Evolutionary conservation across 1,140 invertebrate genomes (phyloP).

Genomic region (Zaprionus africanus): DNA sequence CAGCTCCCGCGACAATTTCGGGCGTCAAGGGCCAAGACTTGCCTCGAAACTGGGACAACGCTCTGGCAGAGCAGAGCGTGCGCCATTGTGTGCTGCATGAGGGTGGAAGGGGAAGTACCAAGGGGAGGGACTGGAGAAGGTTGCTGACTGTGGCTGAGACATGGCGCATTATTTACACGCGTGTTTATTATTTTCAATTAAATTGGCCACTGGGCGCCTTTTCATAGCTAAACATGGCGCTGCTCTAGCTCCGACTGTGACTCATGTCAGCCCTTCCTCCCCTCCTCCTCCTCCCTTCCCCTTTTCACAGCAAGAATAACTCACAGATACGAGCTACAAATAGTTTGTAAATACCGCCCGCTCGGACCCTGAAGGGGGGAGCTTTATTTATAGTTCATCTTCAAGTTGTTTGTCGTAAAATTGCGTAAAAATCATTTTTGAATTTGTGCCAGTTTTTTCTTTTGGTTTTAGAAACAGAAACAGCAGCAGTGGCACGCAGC

Average conservation of each 20-base stretch:
- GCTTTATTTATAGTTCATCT: constrained; percentile 75
- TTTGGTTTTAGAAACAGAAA: constrained; percentile 44
- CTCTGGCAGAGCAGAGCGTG: constrained; percentile 7
- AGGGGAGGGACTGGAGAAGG: constrained; percentile 8
- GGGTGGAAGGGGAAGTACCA: not conserved
- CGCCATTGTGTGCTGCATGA: not conserved
- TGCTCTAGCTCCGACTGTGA: constrained; percentile 10
- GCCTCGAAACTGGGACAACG: constrained; percentile 63
- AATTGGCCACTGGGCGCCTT: constrained; percentile 62
- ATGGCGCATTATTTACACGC: constrained; percentile 76
- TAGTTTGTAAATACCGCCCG: constrained; percentile 43
- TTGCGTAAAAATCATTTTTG: constrained; percentile 82
- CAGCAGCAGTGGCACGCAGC: constrained; percentile 15
- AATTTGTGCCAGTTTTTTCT: constrained; percentile 75
- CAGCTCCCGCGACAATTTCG: constrained; percentile 52
- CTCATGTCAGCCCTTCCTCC: not conserved
- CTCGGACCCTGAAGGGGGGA: constrained; percentile 52
- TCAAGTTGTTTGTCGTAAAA: constrained; percentile 81
- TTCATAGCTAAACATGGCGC: constrained; percentile 67
- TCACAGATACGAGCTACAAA: constrained; percentile 58
- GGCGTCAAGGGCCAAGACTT: constrained; percentile 40
- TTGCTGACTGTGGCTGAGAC: constrained; percentile 56
- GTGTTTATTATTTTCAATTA: constrained; percentile 82
- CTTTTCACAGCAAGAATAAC: constrained; percentile 32
- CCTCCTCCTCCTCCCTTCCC: not conserved